Evolutionary conservation across 2,888 invertebrate species (phyloP), one percentile per base, ranked within the genome.

Genomic region (Spilosoma lubricipeda): DNA sequence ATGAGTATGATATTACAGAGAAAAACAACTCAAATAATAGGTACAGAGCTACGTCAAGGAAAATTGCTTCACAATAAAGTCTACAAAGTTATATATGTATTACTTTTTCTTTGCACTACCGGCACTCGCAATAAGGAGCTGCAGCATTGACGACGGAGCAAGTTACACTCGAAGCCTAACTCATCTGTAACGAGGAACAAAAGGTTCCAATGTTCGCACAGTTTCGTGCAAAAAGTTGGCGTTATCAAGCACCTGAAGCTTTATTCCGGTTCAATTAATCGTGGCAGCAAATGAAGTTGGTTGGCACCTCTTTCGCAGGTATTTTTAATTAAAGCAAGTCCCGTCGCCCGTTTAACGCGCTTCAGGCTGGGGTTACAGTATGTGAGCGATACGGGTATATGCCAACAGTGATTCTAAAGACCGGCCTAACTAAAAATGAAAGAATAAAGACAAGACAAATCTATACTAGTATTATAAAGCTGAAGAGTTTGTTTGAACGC

Each of bases 241-340:
- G 83, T 80, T 81, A 85, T 84, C 80, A 70, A 79, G 80, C 83
- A 86, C 85, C 84, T 86, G 86, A 78, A 87, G 82, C 86, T 88
- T 88, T 88, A 88, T 89, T 88, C 87, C 87, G 80, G 89, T 90
- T 90, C 92, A 90, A 92, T 92, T 93, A 90, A 90, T 90, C 85
- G 88, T 72, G 77, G 77, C 84, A 80, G 86, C 84, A 90, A 90
- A 91, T 90, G 90, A 90, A 92, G 88, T 89, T 89, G 88, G 90
- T 85, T 80, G 84, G 82, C 87, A 85, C 85, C 89, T 89, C 81
- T 85, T 87, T 85, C 86, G 86, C 83, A 92, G 92, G 92, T 91
- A 92, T 93, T 93, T 93, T 93, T 93, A 93, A 93, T 93, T 93
- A 92, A 90, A 89, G 83, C 83, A 83, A 85, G 84, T 81, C 83